Evolutionary conservation across 2,113 vertebrate genomes (phyloP).

Genomic region (Podarcis muralis): DNA sequence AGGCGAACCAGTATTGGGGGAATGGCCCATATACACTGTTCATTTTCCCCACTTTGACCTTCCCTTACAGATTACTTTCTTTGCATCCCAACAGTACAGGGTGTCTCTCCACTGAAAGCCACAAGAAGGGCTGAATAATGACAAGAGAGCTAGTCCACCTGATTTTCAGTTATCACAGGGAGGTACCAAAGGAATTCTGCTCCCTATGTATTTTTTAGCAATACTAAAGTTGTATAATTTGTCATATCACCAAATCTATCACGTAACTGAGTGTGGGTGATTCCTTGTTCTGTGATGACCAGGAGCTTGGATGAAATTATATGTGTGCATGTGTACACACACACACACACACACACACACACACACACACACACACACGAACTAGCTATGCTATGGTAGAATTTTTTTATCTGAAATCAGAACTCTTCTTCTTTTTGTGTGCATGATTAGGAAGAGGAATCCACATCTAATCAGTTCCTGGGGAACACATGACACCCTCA

Average conservation of each 20-base stretch:
- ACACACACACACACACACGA: neutral
- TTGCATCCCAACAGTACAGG: neutral
- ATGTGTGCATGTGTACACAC: neutral
- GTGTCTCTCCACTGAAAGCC: neutral
- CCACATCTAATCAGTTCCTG: neutral
- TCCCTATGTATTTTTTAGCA: neutral
- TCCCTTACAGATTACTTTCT: neutral
- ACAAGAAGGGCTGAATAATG: neutral
- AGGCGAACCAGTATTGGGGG: neutral
- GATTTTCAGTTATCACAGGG: neutral
- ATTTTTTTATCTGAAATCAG: neutral
- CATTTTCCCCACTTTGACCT: neutral
- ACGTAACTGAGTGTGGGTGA: neutral
- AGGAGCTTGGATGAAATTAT: neutral
- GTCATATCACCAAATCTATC: neutral
- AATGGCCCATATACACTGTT: no score
- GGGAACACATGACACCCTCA: neutral
- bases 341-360: neutral
- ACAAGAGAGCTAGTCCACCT: neutral
- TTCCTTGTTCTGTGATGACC: neutral
- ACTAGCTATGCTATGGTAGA: neutral
- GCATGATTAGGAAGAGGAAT: neutral
- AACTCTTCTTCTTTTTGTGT: neutral
- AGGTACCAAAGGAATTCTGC: neutral
- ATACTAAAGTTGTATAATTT: neutral